Base-by-base conservation (phyloP, 2,797 vertebrate species). In the Macropodus opercularis region DNA sequence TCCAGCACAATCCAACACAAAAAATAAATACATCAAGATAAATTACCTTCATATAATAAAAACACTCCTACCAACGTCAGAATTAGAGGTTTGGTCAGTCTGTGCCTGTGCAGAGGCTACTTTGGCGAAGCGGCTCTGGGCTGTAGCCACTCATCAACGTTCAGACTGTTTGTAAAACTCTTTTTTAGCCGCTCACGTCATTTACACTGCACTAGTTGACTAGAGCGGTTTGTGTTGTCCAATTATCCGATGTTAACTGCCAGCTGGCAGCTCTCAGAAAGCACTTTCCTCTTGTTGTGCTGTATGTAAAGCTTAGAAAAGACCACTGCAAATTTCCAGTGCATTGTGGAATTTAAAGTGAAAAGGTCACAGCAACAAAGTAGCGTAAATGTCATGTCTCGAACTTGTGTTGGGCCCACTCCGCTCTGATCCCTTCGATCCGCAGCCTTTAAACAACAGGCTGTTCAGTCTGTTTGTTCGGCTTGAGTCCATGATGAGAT, bases 281-380 rank as follows among this genome's bases (percentile, higher is more conserved):
- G 4, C 10, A 21, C 11, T 29, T 35, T 39, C 54, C 22, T 26
- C 9, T 8, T 14, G 46, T 24, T 47, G 21, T 6, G 5, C 3
- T 17, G n/a, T 31, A 23, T 9, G 6, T n/a, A 11, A 51, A 53
- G 43, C 47, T 35, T 32, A 7, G 23, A 15, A 47, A 26, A 12
- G 22, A 38, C n/a, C n/a, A n/a, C 18, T 52, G 24, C 19, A 41
- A 44, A 44, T 75, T n/a, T 73, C 53, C 31, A 41, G 17, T 10
- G 32, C 54, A 41, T 29, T 14, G n/a, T 46, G 26, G 35, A 53
- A 15, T 53, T 46, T 32, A 32, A 22, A 29, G 19, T 26, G 52
- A 50, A 64, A 69, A 69, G 49, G 32, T 59, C 48, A 65, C 42
- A 72, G 48, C 21, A 32, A 29, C 5, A 58, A 39, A 55, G 43